Evolutionary conservation across 2,113 vertebrate genomes (phyloP).

Genomic region (Ceratotherium simum): DNA sequence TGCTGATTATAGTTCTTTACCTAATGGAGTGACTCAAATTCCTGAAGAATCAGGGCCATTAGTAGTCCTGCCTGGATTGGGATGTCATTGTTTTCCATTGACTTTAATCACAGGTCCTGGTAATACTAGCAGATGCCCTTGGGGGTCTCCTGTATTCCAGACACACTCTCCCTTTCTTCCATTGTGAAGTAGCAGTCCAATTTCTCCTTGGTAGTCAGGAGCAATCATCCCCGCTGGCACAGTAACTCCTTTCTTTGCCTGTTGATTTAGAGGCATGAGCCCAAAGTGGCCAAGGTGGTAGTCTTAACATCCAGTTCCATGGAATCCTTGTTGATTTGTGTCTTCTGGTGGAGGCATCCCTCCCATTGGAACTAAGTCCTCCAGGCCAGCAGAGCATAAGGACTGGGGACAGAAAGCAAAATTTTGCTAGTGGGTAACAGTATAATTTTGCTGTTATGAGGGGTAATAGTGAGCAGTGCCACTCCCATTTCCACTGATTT

Average conservation of each 20-base stretch:
- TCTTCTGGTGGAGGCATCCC: not conserved
- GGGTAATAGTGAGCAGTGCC: not conserved
- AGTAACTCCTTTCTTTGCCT: not conserved
- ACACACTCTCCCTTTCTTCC: not conserved
- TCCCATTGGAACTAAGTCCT: not conserved
- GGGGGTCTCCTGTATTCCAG: not conserved
- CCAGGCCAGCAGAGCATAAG: not conserved
- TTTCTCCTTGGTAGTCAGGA: not conserved
- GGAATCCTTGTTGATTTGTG: not conserved
- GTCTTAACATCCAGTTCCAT: not conserved
- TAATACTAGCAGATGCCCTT: not conserved
- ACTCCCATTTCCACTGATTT: not conserved
- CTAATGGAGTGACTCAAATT: not conserved
- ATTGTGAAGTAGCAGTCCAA: not conserved
- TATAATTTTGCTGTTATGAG: not conserved
- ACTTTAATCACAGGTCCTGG: not conserved
- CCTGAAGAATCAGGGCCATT: not conserved
- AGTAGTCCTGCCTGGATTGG: not conserved
- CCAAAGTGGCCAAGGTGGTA: not conserved
- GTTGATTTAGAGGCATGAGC: not conserved
- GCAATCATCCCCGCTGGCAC: not conserved
- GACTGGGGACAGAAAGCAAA: not conserved
- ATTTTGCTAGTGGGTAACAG: not conserved
- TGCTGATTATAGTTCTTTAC: not conserved
- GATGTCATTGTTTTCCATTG: not conserved